These are phyloP conservation scores for Acleris holmiana DNA, from an alignment of 2,888 invertebrate species.

Conservation along the genomic window DNA sequence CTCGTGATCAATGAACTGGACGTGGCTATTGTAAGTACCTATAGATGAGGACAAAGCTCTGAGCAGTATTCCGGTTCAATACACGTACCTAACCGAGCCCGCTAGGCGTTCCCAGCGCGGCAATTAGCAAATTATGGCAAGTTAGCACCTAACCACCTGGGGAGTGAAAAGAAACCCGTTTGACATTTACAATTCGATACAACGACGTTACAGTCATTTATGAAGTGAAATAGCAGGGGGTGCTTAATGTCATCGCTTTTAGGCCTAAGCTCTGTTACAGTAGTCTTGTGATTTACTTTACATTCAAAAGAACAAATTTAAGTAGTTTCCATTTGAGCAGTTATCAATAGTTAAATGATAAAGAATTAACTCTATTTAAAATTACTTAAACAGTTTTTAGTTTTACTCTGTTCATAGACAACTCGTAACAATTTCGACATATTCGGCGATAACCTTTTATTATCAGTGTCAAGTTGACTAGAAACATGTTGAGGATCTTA, in stretches of 20 bases:
- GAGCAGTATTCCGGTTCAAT: conserved; percentile 32
- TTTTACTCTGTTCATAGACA: conserved; percentile 59
- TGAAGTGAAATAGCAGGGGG: conserved; percentile 13
- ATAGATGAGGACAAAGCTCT: conserved; percentile 21
- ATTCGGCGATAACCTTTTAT: conserved; percentile 67
- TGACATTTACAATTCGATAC: conserved; percentile 21
- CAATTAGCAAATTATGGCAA: conserved; percentile 17
- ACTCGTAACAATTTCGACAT: conserved; percentile 72
- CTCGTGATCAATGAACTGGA: conserved; percentile 32
- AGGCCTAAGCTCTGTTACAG: too few species aligned
- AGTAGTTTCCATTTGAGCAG: too few species aligned
- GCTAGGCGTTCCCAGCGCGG: conserved; percentile 5
- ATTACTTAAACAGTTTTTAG: conserved; percentile 51
- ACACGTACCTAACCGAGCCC: neutral
- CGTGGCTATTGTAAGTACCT: neutral
- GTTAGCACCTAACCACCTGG: conserved; percentile 4
- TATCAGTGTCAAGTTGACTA: conserved; percentile 65
- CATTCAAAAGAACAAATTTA: too few species aligned
- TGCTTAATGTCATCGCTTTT: conserved; percentile 18
- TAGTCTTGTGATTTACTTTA: too few species aligned
- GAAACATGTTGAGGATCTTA: conserved; percentile 43
- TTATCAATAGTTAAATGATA: too few species aligned
- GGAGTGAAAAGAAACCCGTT: conserved; percentile 14
- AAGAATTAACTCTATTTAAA: too few species aligned
- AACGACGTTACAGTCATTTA: conserved; percentile 6